Evolutionary conservation across 2,888 invertebrate species (phyloP).

Genomic region (Celastrina argiolus): DNA sequence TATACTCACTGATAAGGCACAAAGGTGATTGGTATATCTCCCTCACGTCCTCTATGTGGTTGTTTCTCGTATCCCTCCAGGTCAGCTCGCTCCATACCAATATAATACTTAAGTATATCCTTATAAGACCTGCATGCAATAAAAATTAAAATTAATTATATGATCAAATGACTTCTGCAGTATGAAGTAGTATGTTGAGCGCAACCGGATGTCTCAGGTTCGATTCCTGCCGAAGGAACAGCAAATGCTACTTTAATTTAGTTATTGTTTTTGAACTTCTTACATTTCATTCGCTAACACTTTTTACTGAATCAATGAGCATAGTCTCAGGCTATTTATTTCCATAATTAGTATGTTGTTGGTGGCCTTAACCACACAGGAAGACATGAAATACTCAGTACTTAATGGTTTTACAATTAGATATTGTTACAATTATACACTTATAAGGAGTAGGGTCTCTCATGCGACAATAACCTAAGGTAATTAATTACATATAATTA

Average conservation of each 20-base stretch:
- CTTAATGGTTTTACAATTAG: not conserved
- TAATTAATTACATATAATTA: not conserved
- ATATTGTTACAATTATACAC: not conserved
- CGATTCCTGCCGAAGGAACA: too few relatives aligned
- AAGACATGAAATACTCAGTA: not conserved
- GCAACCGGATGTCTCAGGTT: too few relatives aligned
- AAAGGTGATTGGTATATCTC: slow-evolving; percentile 80
- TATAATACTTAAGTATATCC: slow-evolving; percentile 79
- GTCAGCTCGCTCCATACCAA: slow-evolving; percentile 77
- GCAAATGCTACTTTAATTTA: too few relatives aligned
- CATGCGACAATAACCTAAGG: not conserved
- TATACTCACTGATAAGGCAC: slow-evolving; percentile 65
- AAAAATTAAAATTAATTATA: too few relatives aligned
- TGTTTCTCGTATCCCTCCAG: slow-evolving; percentile 67
- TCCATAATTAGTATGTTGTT: not conserved
- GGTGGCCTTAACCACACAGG: not conserved
- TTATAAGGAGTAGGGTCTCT: not conserved
- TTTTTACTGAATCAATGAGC: too few relatives aligned
- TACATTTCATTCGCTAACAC: too few relatives aligned
- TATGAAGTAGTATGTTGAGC: too few relatives aligned
- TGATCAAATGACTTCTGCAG: too few relatives aligned
- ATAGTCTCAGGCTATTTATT: not conserved
- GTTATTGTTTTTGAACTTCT: too few relatives aligned
- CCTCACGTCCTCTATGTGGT: slow-evolving; percentile 78
- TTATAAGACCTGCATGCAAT: slow-evolving; percentile 72